Conservation (phyloP, 2,113 vertebrate species). For the Chelonoidis abingdonii region DNA sequence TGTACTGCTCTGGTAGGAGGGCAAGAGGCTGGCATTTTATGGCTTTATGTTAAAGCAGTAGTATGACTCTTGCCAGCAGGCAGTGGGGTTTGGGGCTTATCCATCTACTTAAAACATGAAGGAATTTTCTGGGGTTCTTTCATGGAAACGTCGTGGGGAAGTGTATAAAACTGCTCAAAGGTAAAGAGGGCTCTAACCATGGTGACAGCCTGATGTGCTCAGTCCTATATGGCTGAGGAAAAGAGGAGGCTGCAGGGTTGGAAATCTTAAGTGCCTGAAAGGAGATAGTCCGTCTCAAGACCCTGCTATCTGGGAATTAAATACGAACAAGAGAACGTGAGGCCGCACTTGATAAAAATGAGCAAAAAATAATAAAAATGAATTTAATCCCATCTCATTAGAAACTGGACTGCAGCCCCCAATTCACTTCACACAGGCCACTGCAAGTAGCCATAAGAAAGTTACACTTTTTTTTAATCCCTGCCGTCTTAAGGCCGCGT, state of each 20-base stretch:
- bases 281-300: too few species aligned
- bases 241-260: neutral
- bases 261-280: neutral
- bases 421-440: neutral
- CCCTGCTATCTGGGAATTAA: neutral
- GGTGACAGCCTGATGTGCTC: fast-evolving
- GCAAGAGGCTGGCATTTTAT: neutral
- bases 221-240: neutral
- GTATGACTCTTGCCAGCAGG: neutral
- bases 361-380: neutral
- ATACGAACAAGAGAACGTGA: neutral
- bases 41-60: neutral
- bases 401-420: neutral
- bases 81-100: neutral
- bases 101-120: neutral
- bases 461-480: too few species aligned
- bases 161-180: neutral
- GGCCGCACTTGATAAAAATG: neutral
- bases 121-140: neutral
- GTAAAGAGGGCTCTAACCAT: neutral
- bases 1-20: neutral
- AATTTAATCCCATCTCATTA: neutral
- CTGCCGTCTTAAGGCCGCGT: neutral
- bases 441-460: neutral
- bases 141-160: neutral